Evolutionary conservation across 2,113 vertebrate species (phyloP).

Genomic region (Upupa epops): DNA sequence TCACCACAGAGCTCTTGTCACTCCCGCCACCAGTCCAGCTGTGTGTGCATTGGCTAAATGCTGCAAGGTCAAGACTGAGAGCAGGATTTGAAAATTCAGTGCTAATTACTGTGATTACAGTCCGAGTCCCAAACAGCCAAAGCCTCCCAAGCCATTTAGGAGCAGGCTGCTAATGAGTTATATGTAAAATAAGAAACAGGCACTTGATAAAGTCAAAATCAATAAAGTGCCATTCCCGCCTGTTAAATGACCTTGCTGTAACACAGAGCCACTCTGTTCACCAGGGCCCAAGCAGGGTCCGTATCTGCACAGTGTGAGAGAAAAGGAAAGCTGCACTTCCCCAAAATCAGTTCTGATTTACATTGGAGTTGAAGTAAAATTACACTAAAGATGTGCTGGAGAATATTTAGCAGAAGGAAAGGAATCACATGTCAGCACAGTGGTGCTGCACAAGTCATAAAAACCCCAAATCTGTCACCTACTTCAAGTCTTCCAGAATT

Average conservation of each 20-base stretch:
- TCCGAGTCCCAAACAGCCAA: slow-evolving; percentile 16
- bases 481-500: neutral
- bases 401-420: neutral
- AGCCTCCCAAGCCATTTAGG: slow-evolving; percentile 19
- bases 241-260: slow-evolving; percentile 20
- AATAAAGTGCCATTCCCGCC: slow-evolving; percentile 9
- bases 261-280: neutral
- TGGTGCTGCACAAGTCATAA: neutral
- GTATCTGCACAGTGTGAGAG: neutral
- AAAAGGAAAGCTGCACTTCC: neutral
- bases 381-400: neutral
- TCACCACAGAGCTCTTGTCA: neutral
- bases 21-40: neutral
- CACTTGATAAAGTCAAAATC: slow-evolving; percentile 52
- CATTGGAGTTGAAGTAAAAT: neutral
- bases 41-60: neutral
- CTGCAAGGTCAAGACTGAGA: slow-evolving; percentile 57
- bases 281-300: neutral
- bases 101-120: slow-evolving; percentile 71
- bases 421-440: accelerated
- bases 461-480: neutral
- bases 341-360: neutral
- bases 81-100: slow-evolving; percentile 58
- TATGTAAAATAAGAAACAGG: slow-evolving; percentile 33
- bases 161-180: slow-evolving; percentile 23